Conservation (phyloP, 2,113 vertebrate species). For the Marcusenius ussheri region DNA sequence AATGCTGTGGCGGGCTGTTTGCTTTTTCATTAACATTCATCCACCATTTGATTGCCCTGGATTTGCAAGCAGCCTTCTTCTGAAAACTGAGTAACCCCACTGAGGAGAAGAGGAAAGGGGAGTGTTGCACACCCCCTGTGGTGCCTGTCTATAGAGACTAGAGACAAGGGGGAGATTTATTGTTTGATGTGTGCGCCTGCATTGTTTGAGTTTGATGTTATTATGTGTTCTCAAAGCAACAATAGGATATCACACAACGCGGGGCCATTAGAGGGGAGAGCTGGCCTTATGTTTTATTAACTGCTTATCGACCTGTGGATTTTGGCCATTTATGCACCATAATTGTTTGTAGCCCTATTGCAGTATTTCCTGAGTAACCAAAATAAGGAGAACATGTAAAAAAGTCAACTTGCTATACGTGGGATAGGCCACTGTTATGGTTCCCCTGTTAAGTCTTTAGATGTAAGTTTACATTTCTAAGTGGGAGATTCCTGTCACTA, state of each 20-base stretch:
- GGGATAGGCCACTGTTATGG: neutral
- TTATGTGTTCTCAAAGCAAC: slow-evolving; percentile 22
- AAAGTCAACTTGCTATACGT: neutral
- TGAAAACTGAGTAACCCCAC: slow-evolving; percentile 27
- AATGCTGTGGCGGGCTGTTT: slow-evolving; percentile 42
- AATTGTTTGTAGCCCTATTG: neutral
- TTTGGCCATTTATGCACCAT: slow-evolving; percentile 5
- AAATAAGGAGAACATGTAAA: neutral
- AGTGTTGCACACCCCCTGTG: slow-evolving; percentile 22
- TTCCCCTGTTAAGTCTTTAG: neutral
- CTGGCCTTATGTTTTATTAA: slow-evolving; percentile 9
- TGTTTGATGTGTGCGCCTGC: slow-evolving; percentile 28
- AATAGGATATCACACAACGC: slow-evolving; percentile 16
- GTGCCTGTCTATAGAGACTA: slow-evolving; percentile 34
- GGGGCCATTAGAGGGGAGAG: neutral
- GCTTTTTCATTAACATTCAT: slow-evolving; percentile 50
- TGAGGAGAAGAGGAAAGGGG: slow-evolving; percentile 19
- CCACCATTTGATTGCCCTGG: slow-evolving; percentile 36
- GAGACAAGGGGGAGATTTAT: slow-evolving; percentile 24
- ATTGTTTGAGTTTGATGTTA: slow-evolving; percentile 30
- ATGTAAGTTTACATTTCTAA: slow-evolving; percentile 1
- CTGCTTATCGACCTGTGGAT: slow-evolving; percentile 18
- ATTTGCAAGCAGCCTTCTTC: slow-evolving; percentile 32
- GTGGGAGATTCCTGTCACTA: neutral
- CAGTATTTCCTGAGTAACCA: neutral